These are phyloP conservation scores for Halcyon chelicuti DNA, from an alignment of 2,797 vertebrate species.

Conservation along the genomic window DNA sequence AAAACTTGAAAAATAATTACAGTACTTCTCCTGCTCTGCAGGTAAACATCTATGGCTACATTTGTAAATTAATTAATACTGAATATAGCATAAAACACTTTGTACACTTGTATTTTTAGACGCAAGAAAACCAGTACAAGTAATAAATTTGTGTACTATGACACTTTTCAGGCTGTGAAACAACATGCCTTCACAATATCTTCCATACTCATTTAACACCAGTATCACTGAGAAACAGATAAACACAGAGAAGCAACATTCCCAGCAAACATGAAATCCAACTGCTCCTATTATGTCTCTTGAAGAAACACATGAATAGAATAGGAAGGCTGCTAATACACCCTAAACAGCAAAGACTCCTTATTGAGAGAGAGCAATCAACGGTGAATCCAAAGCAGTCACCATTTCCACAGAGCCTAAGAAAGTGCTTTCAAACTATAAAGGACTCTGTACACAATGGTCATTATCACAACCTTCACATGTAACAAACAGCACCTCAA, in stretches of 20 bases:
- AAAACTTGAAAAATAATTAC: neutral
- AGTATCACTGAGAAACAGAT: neutral
- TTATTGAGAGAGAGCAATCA: neutral
- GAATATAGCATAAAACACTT: neutral
- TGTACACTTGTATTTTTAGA: neutral
- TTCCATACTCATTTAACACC: neutral
- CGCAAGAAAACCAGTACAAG: neutral
- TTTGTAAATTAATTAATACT: neutral
- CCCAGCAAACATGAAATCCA: neutral
- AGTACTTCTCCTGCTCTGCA: neutral
- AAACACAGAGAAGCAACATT: neutral
- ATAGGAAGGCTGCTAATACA: neutral
- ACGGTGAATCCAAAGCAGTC: neutral
- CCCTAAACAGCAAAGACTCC: neutral
- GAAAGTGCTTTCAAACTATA: neutral
- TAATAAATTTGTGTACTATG: neutral
- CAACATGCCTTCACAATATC: neutral
- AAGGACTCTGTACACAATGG: neutral
- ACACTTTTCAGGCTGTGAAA: neutral
- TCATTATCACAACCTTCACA: neutral
- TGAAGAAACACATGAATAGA: neutral
- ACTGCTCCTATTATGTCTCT: neutral
- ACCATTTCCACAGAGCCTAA: neutral
- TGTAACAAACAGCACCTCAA: neutral
- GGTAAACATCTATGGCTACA: neutral